Conservation (phyloP, 2,113 vertebrate genomes). For the Sarotherodon lohbergeri region DNA sequence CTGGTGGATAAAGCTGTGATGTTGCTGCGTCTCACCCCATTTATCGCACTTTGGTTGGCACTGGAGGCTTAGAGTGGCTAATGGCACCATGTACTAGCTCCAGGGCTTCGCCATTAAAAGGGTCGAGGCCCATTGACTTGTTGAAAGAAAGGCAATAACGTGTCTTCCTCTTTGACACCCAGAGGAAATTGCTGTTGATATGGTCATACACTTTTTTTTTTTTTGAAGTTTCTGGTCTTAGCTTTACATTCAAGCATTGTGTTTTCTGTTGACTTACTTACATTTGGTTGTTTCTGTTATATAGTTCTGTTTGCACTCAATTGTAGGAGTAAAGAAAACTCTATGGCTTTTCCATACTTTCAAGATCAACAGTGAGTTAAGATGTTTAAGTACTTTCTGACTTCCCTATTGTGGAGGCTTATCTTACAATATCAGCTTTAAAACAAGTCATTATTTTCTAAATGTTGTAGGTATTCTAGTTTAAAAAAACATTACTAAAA, state of each 20-base stretch:
- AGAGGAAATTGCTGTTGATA: neutral
- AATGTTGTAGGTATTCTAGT: neutral
- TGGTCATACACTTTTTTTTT: neutral
- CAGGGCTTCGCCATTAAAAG: constrained; percentile 27
- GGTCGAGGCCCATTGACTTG: constrained; percentile 40
- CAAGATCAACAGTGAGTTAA: neutral
- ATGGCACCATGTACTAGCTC: constrained; percentile 26
- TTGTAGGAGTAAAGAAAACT: neutral
- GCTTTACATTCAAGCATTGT: neutral
- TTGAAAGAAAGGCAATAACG: neutral
- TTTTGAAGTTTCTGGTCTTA: neutral
- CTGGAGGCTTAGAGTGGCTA: constrained; percentile 15
- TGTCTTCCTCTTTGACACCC: neutral
- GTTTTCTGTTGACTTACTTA: neutral
- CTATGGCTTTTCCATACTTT: neutral
- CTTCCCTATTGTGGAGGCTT: neutral
- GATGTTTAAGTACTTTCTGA: neutral
- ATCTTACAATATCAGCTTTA: neutral
- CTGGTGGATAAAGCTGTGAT: constrained; percentile 1
- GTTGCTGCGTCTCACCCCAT: constrained; percentile 18
- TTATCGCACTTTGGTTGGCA: constrained; percentile 14
- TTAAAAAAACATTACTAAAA: neutral
- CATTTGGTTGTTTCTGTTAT: neutral
- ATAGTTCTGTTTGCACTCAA: neutral
- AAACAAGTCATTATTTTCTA: neutral